phyloP scores from a whole-genome alignment of 2,113 vertebrate species.

The Campylomormyrus tamandua region DNA sequence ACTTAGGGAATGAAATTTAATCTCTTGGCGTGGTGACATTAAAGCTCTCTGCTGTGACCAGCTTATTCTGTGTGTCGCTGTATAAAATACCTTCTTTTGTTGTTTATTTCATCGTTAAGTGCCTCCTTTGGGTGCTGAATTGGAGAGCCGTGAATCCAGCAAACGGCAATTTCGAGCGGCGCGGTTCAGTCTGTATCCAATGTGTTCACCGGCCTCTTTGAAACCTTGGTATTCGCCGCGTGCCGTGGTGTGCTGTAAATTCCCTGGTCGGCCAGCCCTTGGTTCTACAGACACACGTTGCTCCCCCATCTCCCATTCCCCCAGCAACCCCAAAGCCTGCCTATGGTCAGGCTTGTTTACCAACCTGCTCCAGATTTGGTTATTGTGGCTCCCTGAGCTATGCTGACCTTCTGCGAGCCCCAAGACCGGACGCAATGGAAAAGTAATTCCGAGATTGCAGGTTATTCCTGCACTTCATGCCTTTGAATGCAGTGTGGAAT shows the following conservation, averaged over 20 bases:
- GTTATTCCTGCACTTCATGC: not conserved
- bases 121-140: not conserved
- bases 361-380: constrained; percentile 8
- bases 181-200: not conserved
- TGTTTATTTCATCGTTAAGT: not conserved
- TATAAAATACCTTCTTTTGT: not conserved
- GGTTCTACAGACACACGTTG: not conserved
- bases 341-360: not conserved
- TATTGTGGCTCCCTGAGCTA: not conserved
- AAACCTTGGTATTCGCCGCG: not conserved
- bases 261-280: not conserved
- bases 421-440: not conserved
- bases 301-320: not conserved
- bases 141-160: not conserved
- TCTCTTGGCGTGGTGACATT: not conserved
- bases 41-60: not conserved
- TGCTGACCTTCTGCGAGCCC: not conserved
- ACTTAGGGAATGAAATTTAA: not conserved
- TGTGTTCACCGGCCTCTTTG: not conserved
- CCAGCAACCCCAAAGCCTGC: not conserved
- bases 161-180: not conserved
- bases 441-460: not conserved
- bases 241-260: not conserved
- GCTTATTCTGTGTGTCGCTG: not conserved
- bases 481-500: not conserved